phyloP scores from a whole-genome alignment of 2,888 invertebrate species.

The Phytoseiulus persimilis region DNA sequence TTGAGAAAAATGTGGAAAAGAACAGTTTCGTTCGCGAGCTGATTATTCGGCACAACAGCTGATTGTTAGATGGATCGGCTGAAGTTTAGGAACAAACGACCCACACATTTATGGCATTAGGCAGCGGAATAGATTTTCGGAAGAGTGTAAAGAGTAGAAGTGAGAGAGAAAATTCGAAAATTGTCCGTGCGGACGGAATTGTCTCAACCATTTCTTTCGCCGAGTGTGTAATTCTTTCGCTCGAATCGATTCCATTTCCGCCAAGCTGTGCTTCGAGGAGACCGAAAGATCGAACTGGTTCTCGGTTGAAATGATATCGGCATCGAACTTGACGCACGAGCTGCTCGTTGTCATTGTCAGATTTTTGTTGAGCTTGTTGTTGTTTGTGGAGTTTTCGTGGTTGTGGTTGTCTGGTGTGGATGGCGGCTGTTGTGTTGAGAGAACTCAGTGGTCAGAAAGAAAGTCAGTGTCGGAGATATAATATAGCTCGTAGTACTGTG shows the following conservation, averaged over 20 bases:
- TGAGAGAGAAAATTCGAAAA: neutral
- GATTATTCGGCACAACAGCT: too few species aligned
- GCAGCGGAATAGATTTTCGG: neutral
- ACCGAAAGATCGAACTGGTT: neutral
- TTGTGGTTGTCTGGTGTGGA: neutral
- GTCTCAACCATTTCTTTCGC: neutral
- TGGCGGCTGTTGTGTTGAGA: neutral
- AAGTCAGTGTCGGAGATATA: neutral
- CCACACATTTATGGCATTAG: neutral
- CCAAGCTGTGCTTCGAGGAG: neutral
- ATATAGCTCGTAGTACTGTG: constrained; percentile 9
- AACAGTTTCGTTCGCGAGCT: neutral
- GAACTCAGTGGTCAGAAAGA: neutral
- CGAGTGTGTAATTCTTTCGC: neutral
- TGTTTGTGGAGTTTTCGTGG: neutral
- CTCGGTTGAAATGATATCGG: neutral
- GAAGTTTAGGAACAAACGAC: neutral
- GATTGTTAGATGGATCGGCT: neutral
- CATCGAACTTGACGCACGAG: neutral
- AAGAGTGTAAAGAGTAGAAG: neutral
- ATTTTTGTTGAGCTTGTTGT: neutral
- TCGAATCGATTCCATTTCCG: neutral
- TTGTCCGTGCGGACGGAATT: neutral
- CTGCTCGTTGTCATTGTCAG: neutral
- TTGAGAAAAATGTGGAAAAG: neutral